These are phyloP conservation scores for Hetaerina titia DNA, from an alignment of 2,888 invertebrate species.

Conservation along the genomic window DNA sequence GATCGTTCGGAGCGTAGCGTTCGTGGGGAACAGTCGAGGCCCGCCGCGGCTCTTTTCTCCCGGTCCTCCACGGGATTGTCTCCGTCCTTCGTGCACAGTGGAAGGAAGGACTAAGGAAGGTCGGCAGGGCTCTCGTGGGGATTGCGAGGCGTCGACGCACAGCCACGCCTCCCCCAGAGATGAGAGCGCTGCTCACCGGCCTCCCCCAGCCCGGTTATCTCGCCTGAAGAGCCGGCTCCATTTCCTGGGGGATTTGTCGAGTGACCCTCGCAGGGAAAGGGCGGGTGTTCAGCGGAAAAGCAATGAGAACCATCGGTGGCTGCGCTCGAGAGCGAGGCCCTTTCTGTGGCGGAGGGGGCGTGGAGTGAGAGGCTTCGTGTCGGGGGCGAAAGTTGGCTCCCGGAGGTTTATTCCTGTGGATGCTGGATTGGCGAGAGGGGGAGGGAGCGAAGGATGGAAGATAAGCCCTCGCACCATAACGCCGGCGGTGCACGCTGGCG, in stretches of 20 bases:
- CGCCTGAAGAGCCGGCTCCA: not conserved
- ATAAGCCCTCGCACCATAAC: not conserved
- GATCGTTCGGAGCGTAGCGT: too few species aligned
- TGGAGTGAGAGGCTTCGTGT: not conserved
- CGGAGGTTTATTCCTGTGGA: not conserved
- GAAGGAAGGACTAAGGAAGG: not conserved
- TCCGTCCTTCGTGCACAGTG: not conserved
- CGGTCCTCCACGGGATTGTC: too few species aligned
- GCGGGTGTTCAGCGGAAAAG: not conserved
- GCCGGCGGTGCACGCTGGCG: not conserved
- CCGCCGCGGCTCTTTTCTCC: too few species aligned
- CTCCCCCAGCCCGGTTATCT: not conserved
- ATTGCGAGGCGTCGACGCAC: not conserved
- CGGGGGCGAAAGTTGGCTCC: not conserved
- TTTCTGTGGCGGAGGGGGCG: not conserved
- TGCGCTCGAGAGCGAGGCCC: not conserved
- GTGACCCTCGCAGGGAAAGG: not conserved
- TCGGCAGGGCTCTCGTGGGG: not conserved
- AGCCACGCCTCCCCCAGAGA: not conserved
- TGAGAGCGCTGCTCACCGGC: too few species aligned
- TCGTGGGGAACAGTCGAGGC: too few species aligned
- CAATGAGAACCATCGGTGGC: not conserved
- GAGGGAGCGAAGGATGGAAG: not conserved
- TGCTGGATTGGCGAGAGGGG: not conserved
- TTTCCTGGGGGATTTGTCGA: slow-evolving; percentile 29